These are phyloP conservation scores for Conopomorpha cramerella DNA, from an alignment of 1,140 invertebrate species.

Conservation along the genomic window DNA sequence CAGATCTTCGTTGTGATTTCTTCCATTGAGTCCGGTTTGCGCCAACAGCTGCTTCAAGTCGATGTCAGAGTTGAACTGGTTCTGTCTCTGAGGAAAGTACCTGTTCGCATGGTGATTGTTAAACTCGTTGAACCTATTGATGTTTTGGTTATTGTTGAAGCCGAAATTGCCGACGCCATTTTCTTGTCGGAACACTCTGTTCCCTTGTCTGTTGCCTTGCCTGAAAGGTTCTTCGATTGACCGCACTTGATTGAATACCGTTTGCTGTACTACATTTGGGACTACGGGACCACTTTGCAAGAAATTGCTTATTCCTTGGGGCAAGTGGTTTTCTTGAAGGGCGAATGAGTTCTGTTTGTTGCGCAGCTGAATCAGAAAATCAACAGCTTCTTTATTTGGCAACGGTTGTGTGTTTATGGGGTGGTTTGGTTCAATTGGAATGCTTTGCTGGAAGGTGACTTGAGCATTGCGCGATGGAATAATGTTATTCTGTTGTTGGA, in stretches of 20 bases:
- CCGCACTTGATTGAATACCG: slow-evolving; percentile 31
- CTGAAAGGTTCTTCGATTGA: too few species aligned
- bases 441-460: slow-evolving; percentile 56
- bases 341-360: slow-evolving; percentile 48
- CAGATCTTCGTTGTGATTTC: slow-evolving; percentile 70
- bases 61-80: slow-evolving; percentile 49
- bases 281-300: slow-evolving; percentile 27
- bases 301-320: slow-evolving; percentile 47
- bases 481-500: slow-evolving; percentile 28
- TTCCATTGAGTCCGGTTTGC: slow-evolving; percentile 65
- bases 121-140: slow-evolving; percentile 30
- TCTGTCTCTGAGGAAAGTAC: slow-evolving; percentile 28
- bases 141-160: slow-evolving; percentile 35
- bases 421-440: slow-evolving; percentile 34
- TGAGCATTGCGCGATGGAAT: slow-evolving; percentile 24
- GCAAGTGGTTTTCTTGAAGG: slow-evolving; percentile 53
- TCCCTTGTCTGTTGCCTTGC: slow-evolving; percentile 29
- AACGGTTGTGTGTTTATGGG: slow-evolving; percentile 35
- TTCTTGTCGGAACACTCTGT: slow-evolving; percentile 51
- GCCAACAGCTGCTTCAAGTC: slow-evolving; percentile 68
- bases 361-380: slow-evolving; percentile 50
- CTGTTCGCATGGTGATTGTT: slow-evolving; percentile 24
- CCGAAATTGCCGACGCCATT: slow-evolving; percentile 62
- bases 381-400: slow-evolving; percentile 51
- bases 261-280: slow-evolving; percentile 21